Conservation (phyloP, 2,888 invertebrate species). For the Pristionchus entomophagus region DNA sequence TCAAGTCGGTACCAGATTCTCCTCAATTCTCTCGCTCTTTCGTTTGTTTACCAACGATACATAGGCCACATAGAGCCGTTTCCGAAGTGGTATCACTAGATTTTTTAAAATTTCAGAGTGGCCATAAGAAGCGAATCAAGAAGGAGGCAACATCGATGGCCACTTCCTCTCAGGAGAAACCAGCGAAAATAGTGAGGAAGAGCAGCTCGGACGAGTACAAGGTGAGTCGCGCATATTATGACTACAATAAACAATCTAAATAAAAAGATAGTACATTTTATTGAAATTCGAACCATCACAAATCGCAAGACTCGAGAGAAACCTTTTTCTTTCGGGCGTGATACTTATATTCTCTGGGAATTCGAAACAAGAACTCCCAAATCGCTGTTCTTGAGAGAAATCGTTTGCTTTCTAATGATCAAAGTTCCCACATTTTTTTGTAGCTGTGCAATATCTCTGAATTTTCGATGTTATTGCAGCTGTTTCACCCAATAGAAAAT, state of each 20-base stretch:
- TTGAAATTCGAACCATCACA: no score
- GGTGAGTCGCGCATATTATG: not conserved
- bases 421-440: not conserved
- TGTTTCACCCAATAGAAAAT: not conserved
- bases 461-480: not conserved
- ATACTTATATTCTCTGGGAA: not conserved
- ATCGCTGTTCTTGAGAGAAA: no score
- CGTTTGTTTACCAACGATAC: no score
- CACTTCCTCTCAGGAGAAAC: slow-evolving; percentile 47
- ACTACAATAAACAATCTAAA: no score
- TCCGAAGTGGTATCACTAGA: no score
- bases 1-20: no score
- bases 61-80: no score
- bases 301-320: no score
- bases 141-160: slow-evolving; percentile 45
- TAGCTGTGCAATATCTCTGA: not conserved
- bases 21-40: no score
- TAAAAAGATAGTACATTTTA: no score
- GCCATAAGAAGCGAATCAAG: slow-evolving; percentile 46
- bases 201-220: slow-evolving; percentile 25
- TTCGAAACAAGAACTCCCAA: not conserved
- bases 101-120: no score
- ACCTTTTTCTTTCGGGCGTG: not conserved
- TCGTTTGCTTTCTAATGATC: no score
- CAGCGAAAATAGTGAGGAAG: slow-evolving; percentile 40